phyloP scores from a whole-genome alignment of 2,113 vertebrate species.

The Tenrec ecaudatus region DNA sequence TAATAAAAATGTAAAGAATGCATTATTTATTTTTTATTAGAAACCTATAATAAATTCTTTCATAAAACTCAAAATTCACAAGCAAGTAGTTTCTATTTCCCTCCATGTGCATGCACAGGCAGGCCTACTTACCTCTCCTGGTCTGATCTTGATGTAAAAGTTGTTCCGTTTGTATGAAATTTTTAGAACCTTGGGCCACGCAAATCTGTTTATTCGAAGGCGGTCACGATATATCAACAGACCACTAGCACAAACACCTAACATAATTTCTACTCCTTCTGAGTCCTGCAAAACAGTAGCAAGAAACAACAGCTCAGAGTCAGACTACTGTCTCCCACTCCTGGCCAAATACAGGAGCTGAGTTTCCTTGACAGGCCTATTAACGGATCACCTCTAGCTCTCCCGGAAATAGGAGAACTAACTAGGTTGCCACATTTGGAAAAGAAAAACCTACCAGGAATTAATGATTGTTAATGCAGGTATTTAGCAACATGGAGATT shows the following conservation, averaged over 20 bases:
- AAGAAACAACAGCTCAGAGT: background rate
- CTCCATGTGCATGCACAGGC: background rate
- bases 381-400: too few species aligned
- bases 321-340: background rate
- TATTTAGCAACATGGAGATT: too few species aligned
- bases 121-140: constrained; percentile 92
- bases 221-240: constrained; percentile 97
- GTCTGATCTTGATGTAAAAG: constrained; percentile 99
- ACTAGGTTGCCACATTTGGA: too few species aligned
- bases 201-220: constrained; percentile 97
- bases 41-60: constrained; percentile 9
- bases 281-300: constrained; percentile 91
- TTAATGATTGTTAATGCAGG: too few species aligned
- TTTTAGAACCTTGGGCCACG: constrained; percentile 99
- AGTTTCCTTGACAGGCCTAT: background rate
- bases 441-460: too few species aligned
- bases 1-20: background rate
- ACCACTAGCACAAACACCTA: constrained; percentile 97
- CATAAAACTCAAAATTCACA: background rate
- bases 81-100: background rate
- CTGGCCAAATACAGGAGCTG: background rate
- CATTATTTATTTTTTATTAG: constrained; percentile 11
- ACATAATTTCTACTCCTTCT: constrained; percentile 98
- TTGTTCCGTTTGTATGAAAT: constrained; percentile 99
- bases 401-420: too few species aligned